Conservation (phyloP, 1,140 invertebrate genomes). For the Berghia stephanieae region DNA sequence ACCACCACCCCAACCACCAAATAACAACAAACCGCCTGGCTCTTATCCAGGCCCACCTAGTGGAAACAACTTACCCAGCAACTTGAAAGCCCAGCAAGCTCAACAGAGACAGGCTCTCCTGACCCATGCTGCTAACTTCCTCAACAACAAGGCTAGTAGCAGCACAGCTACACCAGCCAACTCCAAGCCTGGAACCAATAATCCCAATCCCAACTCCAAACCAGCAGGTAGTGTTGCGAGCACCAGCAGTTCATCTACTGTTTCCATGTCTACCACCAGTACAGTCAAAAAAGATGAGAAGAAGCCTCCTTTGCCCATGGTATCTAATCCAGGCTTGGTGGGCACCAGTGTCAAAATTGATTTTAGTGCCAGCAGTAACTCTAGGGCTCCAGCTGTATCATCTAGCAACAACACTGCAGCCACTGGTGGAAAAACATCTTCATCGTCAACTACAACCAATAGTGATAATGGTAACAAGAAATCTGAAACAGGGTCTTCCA, state of each 20-base stretch:
- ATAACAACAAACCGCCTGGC: constrained; percentile 4
- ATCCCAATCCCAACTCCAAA: too few relatives aligned
- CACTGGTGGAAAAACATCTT: background rate
- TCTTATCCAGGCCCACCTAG: constrained; percentile 21
- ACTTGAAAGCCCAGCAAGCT: constrained; percentile 52
- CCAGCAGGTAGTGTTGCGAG: background rate
- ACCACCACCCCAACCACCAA: too few relatives aligned
- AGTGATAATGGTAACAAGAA: background rate
- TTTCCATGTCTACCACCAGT: background rate
- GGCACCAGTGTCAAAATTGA: constrained; percentile 33
- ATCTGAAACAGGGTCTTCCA: too few relatives aligned
- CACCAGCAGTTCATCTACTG: background rate
- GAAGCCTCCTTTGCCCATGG: constrained; percentile 29
- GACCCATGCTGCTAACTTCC: constrained; percentile 52
- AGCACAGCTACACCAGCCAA: background rate
- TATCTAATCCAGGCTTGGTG: constrained; percentile 29
- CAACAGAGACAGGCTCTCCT: constrained; percentile 53
- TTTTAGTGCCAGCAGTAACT: constrained; percentile 25
- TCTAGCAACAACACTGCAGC: background rate
- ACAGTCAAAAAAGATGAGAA: constrained; percentile 15
- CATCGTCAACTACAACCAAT: background rate
- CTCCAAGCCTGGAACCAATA: too few relatives aligned
- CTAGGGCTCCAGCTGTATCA: constrained; percentile 25
- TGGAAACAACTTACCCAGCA: constrained; percentile 11
- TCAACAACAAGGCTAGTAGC: constrained; percentile 51